Conservation (phyloP, 35 echinoderm and acorn worm species). For the Stichopus chloronotus region DNA sequence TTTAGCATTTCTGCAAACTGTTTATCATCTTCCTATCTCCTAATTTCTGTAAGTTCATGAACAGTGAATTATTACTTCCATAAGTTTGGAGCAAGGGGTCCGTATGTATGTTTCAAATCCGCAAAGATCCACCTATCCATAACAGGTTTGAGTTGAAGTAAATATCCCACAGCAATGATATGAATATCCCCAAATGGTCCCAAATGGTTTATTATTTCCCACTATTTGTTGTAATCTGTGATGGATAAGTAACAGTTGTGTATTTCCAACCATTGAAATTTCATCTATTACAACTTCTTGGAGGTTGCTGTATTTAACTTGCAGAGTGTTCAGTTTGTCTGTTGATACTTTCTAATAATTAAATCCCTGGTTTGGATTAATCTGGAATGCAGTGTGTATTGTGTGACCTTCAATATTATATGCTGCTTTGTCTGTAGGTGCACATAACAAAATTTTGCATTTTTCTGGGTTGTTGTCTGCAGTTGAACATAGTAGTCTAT, state of each 20-base stretch:
- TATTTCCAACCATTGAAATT: slow-evolving; percentile 62
- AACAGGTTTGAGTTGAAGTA: slow-evolving; percentile 49
- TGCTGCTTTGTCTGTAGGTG: slow-evolving; percentile 48
- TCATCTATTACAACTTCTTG: slow-evolving; percentile 61
- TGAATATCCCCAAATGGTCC: slow-evolving; percentile 17
- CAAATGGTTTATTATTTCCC: slow-evolving; percentile 28
- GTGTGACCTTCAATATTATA: slow-evolving; percentile 14
- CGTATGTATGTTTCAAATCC: neutral
- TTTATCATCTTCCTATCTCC: slow-evolving; percentile 42
- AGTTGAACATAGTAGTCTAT: neutral
- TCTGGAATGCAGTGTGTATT: neutral
- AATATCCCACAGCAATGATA: slow-evolving; percentile 23
- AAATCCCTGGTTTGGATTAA: slow-evolving; percentile 40
- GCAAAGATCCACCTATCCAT: slow-evolving; percentile 51
- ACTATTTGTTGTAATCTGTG: slow-evolving; percentile 24
- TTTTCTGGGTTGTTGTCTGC: slow-evolving; percentile 31
- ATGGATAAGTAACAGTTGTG: slow-evolving; percentile 35
- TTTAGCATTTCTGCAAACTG: slow-evolving; percentile 34
- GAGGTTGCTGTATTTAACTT: slow-evolving; percentile 49
- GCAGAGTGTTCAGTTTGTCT: slow-evolving; percentile 41
- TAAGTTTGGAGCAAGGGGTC: slow-evolving; percentile 14
- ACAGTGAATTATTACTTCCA: slow-evolving; percentile 17
- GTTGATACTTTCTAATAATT: slow-evolving; percentile 16
- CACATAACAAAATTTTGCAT: slow-evolving; percentile 19
- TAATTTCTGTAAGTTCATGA: slow-evolving; percentile 15